Evolutionary conservation across 2,113 vertebrate species (phyloP).

Genomic region (Phalacrocorax aristotelis): DNA sequence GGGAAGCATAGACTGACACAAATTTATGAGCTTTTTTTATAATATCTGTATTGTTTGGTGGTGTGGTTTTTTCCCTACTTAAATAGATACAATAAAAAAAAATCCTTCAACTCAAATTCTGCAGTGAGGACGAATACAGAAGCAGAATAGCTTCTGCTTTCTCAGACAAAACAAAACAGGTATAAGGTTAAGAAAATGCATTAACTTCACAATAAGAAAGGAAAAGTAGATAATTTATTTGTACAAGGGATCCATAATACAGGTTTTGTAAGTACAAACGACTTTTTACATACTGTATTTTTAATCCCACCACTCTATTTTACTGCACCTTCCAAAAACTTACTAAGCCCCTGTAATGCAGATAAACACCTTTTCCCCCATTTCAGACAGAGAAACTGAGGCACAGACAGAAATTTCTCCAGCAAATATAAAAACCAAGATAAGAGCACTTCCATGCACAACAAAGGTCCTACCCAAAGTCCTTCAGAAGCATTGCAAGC

Average conservation of each 20-base stretch:
- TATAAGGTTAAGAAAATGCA: slow-evolving; percentile 27
- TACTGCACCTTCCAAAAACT: not conserved
- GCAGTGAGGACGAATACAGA: not conserved
- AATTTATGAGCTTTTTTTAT: slow-evolving; percentile 11
- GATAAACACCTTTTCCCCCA: not conserved
- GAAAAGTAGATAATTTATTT: slow-evolving; percentile 10
- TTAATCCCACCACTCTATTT: not conserved
- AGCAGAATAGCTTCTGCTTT: slow-evolving; percentile 1
- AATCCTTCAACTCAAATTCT: slow-evolving; percentile 11
- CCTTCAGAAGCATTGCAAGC: not conserved
- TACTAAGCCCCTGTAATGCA: not conserved
- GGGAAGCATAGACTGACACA: slow-evolving; percentile 9
- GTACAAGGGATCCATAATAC: not conserved
- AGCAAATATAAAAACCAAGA: not conserved
- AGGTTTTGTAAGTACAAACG: not conserved
- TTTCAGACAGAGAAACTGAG: not conserved
- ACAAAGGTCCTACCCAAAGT: not conserved
- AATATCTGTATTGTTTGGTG: slow-evolving; percentile 7
- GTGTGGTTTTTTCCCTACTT: not conserved
- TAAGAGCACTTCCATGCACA: not conserved
- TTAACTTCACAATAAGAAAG: slow-evolving; percentile 21
- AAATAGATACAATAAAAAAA: not conserved
- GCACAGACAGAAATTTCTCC: not conserved
- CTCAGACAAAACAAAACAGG: slow-evolving; percentile 7
- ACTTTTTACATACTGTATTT: not conserved